Evolutionary conservation across 2,113 vertebrate genomes (phyloP).

Genomic region (Meriones unguiculatus): DNA sequence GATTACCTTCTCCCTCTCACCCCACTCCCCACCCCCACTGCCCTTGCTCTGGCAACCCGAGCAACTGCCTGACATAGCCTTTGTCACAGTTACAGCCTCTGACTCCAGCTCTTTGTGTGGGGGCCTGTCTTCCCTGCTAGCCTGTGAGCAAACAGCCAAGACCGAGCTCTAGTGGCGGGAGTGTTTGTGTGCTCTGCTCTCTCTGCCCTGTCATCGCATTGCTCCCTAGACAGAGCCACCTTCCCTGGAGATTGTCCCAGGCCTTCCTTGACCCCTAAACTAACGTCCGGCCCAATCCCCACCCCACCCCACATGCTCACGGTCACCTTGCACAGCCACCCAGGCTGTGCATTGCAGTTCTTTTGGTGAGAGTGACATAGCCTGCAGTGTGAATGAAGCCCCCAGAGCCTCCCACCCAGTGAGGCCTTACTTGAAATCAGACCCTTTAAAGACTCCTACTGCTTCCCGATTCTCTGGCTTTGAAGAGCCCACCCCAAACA

Average conservation of each 20-base stretch:
- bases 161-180: neutral
- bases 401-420: neutral
- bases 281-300: neutral
- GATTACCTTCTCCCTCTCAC: slow-evolving; percentile 12
- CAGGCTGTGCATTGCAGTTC: neutral
- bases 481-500: neutral
- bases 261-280: neutral
- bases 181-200: neutral
- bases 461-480: neutral
- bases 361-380: neutral
- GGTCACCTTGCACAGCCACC: neutral
- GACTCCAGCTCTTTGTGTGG: neutral
- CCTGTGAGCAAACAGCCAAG: neutral
- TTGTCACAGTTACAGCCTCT: neutral
- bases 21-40: neutral
- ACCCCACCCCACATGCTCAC: neutral
- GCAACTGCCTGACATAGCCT: neutral
- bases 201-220: neutral
- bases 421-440: neutral
- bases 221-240: neutral
- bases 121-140: neutral
- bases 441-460: neutral
- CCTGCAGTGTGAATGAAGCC: rapidly evolving
- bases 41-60: neutral
- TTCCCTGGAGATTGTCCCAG: neutral